Conservation (phyloP, 2,797 vertebrate genomes). For the Microtus agrestis region DNA sequence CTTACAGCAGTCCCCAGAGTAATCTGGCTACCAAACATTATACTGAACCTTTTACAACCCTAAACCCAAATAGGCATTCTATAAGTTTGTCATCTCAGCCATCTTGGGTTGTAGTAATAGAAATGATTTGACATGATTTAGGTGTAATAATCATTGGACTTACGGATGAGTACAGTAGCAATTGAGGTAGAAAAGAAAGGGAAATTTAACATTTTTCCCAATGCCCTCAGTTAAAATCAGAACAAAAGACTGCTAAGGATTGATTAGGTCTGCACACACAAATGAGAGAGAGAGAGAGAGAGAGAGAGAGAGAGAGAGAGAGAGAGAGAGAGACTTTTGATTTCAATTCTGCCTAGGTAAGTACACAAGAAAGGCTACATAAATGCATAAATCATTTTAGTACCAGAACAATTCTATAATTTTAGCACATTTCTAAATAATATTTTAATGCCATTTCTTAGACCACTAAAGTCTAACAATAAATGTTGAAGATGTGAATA, state of each 20-base stretch:
- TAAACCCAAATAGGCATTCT: background rate
- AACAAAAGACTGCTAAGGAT: background rate
- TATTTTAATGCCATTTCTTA: background rate
- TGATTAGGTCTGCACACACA: background rate
- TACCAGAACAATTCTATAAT: background rate
- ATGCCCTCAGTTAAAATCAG: background rate
- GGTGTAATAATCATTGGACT: background rate
- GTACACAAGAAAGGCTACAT: no score
- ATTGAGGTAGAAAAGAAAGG: background rate
- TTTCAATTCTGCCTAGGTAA: background rate
- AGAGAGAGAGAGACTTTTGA: background rate
- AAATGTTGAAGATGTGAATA: background rate
- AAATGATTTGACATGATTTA: background rate
- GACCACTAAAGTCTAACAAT: background rate
- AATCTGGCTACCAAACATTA: background rate
- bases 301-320: no score
- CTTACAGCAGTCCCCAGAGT: fast-evolving
- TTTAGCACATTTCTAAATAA: background rate
- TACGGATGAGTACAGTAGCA: background rate
- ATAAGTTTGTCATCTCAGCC: background rate
- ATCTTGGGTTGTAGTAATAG: background rate
- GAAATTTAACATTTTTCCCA: background rate
- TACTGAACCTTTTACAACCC: background rate
- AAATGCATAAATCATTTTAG: background rate
- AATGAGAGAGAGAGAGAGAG: no score